Evolutionary conservation across 2,888 invertebrate genomes (phyloP), one percentile per base, ranked within the genome.

Genomic region (Rhingia rostrata): DNA sequence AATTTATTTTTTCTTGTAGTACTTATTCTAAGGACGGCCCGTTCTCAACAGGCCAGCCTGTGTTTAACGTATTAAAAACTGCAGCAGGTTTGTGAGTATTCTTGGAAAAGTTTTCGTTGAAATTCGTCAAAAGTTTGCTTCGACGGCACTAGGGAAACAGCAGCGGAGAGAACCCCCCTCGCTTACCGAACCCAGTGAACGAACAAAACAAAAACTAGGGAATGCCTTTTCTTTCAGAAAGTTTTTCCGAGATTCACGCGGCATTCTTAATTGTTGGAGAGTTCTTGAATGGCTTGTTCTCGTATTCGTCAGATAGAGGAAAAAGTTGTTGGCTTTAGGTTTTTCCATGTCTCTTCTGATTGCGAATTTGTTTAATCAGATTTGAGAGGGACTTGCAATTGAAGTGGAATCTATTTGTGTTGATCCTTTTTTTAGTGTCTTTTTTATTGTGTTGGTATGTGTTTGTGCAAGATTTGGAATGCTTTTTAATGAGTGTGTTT

Each of bases 251-350:
- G 79, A 78, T 74, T 79, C 64, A 78, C 83, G 83, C 78, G 83
- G 79, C 79, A 69, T 83, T 83, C 83, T 67, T 83, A 83, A 83
- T 83, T 83, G 83, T 74, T 83, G 51, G 69, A 69, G 83, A 78
- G 82, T 72, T 70, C 49, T 66, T 54, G 35, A 45, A 67, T 77
- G 66, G 47, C 53, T 58, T 72, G 63, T 78, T 69, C 39, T 64
- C 30, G 77, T 51, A 41, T 10, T 67, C 47, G 54, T 47, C 53
- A 14, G 56, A 37, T 61, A 61, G 32, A 22, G 22, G 22, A 22
- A 80, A 53, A 64, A 81, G 70, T 70, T 80, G 51, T 22, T 22
- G 22, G 22, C 22, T 22, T 22, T 22, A 22, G 35, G 6, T 12
- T 47, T 39, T 51, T 51, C 30, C 4, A 6, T 35, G 22, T 39